A percentile compares a stretch with the other conserved stretches of the same genome.
phyloP scores from a whole-genome alignment of 2,888 invertebrate species.

The Drosophila infuscata region DNA sequence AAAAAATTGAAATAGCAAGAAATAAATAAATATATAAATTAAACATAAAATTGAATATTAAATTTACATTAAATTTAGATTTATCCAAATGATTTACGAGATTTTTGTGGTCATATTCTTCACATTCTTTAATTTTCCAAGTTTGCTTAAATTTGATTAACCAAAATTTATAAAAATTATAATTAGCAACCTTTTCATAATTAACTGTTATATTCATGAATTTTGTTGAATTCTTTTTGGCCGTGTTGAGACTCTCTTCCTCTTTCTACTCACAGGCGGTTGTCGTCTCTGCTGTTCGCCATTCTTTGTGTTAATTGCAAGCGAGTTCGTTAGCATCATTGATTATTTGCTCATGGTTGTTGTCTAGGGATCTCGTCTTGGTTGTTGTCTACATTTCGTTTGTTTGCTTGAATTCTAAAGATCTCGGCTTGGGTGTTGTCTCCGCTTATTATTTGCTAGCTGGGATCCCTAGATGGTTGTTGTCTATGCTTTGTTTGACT shows the following conservation, averaged over 20 bases:
- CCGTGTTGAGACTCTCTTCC: not conserved
- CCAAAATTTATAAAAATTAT: too few species aligned
- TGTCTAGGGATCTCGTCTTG: not conserved
- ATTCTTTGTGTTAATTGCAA: not conserved
- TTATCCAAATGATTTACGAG: too few species aligned
- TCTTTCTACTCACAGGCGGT: not conserved
- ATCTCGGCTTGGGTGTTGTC: not conserved
- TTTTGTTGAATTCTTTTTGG: not conserved
- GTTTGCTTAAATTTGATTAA: too few species aligned
- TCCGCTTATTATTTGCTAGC: not conserved
- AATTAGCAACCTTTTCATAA: too few species aligned
- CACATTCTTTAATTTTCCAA: too few species aligned
- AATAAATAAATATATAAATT: too few species aligned
- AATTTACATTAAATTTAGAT: too few species aligned
- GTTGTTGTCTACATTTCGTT: not conserved
- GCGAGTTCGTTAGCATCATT: not conserved
- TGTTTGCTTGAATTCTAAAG: too few species aligned
- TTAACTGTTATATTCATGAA: not conserved
- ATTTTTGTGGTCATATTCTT: too few species aligned
- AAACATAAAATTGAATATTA: too few species aligned
- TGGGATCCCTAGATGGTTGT: not conserved
- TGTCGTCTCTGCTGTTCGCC: not conserved
- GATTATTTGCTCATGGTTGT: not conserved
- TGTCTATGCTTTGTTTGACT: not conserved
- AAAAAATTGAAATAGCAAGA: too few species aligned